Base-by-base conservation (phyloP, 2,797 vertebrate genomes). In the Cyprinella venusta region DNA sequence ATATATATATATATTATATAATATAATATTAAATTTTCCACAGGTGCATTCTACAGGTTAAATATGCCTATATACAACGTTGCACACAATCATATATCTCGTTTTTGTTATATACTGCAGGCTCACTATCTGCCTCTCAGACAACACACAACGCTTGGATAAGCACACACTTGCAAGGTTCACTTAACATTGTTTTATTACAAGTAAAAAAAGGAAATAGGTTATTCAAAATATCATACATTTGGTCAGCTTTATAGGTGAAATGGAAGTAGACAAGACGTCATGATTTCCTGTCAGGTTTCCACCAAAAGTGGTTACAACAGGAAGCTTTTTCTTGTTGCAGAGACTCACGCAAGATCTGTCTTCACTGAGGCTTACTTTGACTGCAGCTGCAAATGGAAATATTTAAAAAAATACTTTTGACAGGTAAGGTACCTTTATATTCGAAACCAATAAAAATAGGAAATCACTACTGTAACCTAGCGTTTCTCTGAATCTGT, bases 231-330 rank as follows among this genome's bases (percentile, higher is more conserved):
- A 21, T 38, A 38, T 12, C 0, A 67, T 15, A 24, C 6, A 30
- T 30, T 13, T 72, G 2, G 6, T 52, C 0, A 52, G 18, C 19
- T 52, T 70, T 33, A 7, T 19, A 30, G 24, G 26, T 52, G 6
- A 50, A 52, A 52, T 33, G 5, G 9, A 72, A 72, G 26, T 21
- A 50, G 45, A 71, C 26, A 19, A 1, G 45, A 33, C 18, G 50
- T 72, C 70, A 52, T 9, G 16, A 56, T 76, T 82, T 82, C 80
- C 80, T 75, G 71, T 82, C 6, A 45, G 9, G 63, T 30, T 19
- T 56, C 8, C 21, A 65, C 16, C 30, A 9, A 42, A 75, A 65
- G 38, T n/a, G 42, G 56, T 63, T 24, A 15, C 56, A 52, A 42
- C 52, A 70, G 81, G 81, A 83, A 69, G 52, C 72, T 16, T 48